phyloP scores from a whole-genome alignment of 2,888 invertebrate species.

The Andrena bicolor region DNA sequence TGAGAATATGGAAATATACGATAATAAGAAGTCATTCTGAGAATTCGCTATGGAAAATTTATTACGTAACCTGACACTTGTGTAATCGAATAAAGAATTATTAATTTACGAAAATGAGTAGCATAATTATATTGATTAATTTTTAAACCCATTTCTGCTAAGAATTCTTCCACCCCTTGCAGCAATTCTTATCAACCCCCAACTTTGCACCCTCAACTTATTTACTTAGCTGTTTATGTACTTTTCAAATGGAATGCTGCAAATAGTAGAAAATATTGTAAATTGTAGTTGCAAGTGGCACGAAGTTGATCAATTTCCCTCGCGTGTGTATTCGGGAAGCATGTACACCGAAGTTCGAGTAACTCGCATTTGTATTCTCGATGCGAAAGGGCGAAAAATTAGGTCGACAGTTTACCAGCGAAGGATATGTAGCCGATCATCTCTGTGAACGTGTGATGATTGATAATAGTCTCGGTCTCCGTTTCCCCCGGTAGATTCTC shows the following conservation, averaged over 20 bases:
- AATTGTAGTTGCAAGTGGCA: neutral
- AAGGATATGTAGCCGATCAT: constrained; percentile 89
- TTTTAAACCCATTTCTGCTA: too few species aligned
- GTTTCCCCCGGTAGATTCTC: constrained; percentile 87
- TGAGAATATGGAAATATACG: too few species aligned
- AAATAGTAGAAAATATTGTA: neutral
- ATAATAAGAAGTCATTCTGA: too few species aligned
- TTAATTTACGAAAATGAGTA: too few species aligned
- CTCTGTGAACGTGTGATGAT: constrained; percentile 88
- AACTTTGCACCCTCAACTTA: too few species aligned
- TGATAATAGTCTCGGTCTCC: constrained; percentile 85
- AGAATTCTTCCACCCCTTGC: too few species aligned
- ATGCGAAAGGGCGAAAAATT: neutral
- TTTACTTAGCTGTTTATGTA: too few species aligned
- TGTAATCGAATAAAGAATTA: too few species aligned
- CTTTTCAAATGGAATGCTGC: neutral
- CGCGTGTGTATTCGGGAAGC: neutral
- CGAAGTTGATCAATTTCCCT: neutral
- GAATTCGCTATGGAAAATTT: too few species aligned
- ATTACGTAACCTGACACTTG: too few species aligned
- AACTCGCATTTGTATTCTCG: neutral
- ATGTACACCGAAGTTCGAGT: neutral
- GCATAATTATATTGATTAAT: too few species aligned
- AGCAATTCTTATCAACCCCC: too few species aligned
- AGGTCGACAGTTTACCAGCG: constrained; percentile 80